Evolutionary conservation across 2,113 vertebrate species (phyloP), one percentile per base, ranked within the genome.

Genomic region (Oryzias curvinotus): DNA sequence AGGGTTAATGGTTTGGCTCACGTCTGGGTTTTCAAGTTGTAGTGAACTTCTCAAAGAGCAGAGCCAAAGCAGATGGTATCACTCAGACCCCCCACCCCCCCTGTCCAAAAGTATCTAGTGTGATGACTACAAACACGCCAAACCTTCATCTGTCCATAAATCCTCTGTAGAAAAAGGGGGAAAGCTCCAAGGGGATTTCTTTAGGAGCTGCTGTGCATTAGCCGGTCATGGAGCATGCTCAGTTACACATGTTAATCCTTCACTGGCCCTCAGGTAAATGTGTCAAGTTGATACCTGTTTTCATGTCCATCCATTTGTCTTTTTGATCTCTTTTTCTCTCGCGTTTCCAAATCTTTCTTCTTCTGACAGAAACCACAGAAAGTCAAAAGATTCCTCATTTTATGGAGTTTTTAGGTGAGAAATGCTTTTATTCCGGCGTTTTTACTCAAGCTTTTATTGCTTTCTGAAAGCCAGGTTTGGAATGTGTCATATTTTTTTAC

Each of bases 1-100:
- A 28, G 65, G 71, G 55, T 45, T 15, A 73, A 51, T 47, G 50
- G 30, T 55, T 62, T 80, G 65, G 73, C 80, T 0, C 3, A n/a
- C 4, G 4, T 30, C 62, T 62, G 13, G 1, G 41, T 70, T 52
- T 52, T 58, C 16, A 70, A 30, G 71, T 55, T 59, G 52, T 16
- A 52, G 28, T 5, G 14, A 82, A 5, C 52, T 54, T 46, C 60
- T 70, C 18, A 1, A 25, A 5, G 14, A 16, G 21, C 52, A 13
- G 72, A 89, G 78, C 78, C 68, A 78, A 57, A 80, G 76, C 88
- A 90, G 88, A 90, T 91, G 89, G 79, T 73, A 86, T 82, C 63
- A 60, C 73, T 91, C 87, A 83, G 74, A 7, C 52, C 50, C 52
- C 7, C 54, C 61, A 2, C 46, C 49, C 16, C 10, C 36, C 25